These are phyloP conservation scores for Calyptomena viridis DNA, from an alignment of 2,113 vertebrate species.

Conservation along the genomic window DNA sequence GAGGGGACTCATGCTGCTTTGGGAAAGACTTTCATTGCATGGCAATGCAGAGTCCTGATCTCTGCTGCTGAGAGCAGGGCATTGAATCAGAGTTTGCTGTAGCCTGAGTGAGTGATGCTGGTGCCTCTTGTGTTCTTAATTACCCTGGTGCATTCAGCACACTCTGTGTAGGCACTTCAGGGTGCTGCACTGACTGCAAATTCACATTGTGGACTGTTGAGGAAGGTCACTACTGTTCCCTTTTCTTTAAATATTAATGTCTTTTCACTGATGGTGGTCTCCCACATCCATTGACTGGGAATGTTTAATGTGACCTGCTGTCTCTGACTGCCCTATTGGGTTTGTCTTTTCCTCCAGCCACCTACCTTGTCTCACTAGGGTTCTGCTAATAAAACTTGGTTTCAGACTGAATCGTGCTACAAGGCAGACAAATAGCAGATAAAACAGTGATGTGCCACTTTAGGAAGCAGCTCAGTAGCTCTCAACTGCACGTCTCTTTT, in stretches of 20 bases:
- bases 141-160: not conserved
- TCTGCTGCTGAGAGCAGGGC: not conserved
- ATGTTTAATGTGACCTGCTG: not conserved
- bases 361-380: not conserved
- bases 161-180: not conserved
- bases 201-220: not conserved
- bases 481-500: not conserved
- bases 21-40: not conserved
- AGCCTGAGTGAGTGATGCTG: not conserved
- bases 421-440: not conserved
- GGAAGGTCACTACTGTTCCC: not conserved
- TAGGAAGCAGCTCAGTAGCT: not conserved
- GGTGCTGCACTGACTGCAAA: not conserved
- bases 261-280: not conserved
- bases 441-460: rapidly evolving
- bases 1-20: rapidly evolving
- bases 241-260: not conserved
- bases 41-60: not conserved
- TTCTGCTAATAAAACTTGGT: not conserved
- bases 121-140: not conserved
- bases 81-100: not conserved
- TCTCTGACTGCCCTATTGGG: rapidly evolving
- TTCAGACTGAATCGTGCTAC: not conserved
- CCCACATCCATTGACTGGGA: not conserved
- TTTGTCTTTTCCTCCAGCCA: not conserved